Base-by-base conservation (phyloP, 2,797 vertebrate genomes). In the Sebastes alutus region DNA sequence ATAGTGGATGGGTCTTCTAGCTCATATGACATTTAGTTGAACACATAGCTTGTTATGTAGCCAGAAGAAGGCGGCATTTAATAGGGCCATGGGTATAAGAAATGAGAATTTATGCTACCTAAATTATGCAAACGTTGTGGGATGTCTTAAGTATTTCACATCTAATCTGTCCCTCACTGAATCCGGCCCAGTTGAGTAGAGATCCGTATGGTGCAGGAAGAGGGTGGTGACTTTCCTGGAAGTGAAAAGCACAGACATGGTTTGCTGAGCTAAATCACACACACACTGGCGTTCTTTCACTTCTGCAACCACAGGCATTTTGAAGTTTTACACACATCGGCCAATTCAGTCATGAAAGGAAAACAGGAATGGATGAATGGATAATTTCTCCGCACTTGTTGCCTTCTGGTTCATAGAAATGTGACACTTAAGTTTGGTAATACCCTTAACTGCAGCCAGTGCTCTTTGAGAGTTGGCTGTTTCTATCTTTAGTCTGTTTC, bases 401-500 rank as follows among this genome's bases (percentile, higher is more conserved):
- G 80, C 81, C 69, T 83, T 85, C 74, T 70, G 71, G 80, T 82
- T 79, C 38, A 75, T 76, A 88, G 87, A 87, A 90, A 90, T 77
- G 62, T 72, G 85, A 89, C 74, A 83, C 87, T 81, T 74, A 77
- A 33, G 80, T 91, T 91, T 84, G 78, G 78, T 89, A 87, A 88
- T 89, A 82, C 77, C 81, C 81, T 66, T 64, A 83, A 88, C 80
- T 67, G 76, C 75, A 62, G 84, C 61, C 74, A 72, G 68, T 85
- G 75, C 79, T 92, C 87, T 92, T 91, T 90, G 87, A 93, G 91
- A 91, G 82, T 83, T 80, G 77, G 56, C 84, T 72, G 89, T 89
- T 91, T 92, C 95, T 96, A 95, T 96, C 89, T 95, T 95, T 95
- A 95, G 93, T 83, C 80, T 29, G 78, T 89, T 92, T 94, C 79